These are phyloP conservation scores for Pempheris klunzingeri DNA, from an alignment of 2,797 vertebrate genomes.

Conservation along the genomic window DNA sequence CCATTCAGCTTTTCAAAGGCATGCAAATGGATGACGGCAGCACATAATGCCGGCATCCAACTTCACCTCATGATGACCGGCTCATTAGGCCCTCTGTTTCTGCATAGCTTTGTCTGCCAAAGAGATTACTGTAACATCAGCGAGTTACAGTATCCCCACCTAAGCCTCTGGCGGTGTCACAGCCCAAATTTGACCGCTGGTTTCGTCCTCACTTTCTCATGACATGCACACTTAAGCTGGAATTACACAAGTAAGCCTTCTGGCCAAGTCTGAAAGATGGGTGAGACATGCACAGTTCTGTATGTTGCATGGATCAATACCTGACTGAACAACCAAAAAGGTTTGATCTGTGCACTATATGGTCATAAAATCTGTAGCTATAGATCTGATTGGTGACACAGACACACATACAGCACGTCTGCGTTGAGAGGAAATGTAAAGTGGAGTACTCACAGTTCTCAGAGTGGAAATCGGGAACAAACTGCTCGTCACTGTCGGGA, in stretches of 20 bases:
- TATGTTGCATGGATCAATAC: neutral
- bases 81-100: conserved; percentile 66
- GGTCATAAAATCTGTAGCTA: neutral
- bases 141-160: conserved; percentile 52
- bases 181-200: conserved; percentile 48
- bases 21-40: conserved; percentile 82
- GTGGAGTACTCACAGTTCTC: conserved; percentile 94
- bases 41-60: conserved; percentile 67
- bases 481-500: conserved; percentile 98
- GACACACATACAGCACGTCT: neutral
- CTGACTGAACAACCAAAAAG: neutral
- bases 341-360: neutral
- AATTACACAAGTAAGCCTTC: neutral
- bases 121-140: conserved; percentile 71
- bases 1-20: conserved; percentile 83
- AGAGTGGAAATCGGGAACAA: conserved; percentile 97
- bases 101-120: conserved; percentile 55
- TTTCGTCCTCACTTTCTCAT: conserved; percentile 25
- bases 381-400: neutral
- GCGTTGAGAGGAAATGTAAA: conserved; percentile 12
- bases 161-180: conserved; percentile 68
- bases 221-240: conserved; percentile 31
- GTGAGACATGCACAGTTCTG: neutral
- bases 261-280: neutral
- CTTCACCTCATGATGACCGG: conserved; percentile 58